Conservation (phyloP, 2,888 invertebrate species). For the Cylloceria caligata region DNA sequence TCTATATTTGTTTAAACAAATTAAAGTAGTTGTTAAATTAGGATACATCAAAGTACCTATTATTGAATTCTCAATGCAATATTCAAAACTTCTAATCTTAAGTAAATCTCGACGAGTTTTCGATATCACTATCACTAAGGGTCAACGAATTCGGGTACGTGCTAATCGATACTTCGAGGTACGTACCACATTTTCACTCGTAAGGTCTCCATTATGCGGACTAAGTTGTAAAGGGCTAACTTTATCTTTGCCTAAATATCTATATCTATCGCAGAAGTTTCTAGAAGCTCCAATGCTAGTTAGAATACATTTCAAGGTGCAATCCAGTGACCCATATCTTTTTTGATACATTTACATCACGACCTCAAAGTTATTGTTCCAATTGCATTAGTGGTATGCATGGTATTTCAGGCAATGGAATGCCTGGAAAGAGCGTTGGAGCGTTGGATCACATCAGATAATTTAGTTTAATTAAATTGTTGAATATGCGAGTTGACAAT, state of each 20-base stretch:
- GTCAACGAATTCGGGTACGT: slow-evolving; percentile 4
- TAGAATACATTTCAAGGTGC: neutral
- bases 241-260: slow-evolving; percentile 39
- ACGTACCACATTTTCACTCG: slow-evolving; percentile 16
- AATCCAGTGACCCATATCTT: neutral
- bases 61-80: slow-evolving; percentile 19
- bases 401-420: neutral
- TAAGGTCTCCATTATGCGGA: slow-evolving; percentile 14
- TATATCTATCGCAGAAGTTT: slow-evolving; percentile 20
- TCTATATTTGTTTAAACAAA: too few species aligned
- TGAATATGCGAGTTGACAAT: too few species aligned
- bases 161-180: slow-evolving; percentile 32
- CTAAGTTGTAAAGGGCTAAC: slow-evolving; percentile 28
- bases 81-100: slow-evolving; percentile 29
- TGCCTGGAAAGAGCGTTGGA: too few species aligned
- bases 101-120: slow-evolving; percentile 43
- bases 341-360: neutral
- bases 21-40: neutral
- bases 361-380: neutral
- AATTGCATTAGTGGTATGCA: neutral
- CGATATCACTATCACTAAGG: slow-evolving; percentile 13
- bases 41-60: neutral
- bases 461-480: too few species aligned
- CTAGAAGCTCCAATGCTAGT: neutral
- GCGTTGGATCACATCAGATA: too few species aligned